phyloP scores from a whole-genome alignment of 2,797 vertebrate genomes.

The Halcyon badia region DNA sequence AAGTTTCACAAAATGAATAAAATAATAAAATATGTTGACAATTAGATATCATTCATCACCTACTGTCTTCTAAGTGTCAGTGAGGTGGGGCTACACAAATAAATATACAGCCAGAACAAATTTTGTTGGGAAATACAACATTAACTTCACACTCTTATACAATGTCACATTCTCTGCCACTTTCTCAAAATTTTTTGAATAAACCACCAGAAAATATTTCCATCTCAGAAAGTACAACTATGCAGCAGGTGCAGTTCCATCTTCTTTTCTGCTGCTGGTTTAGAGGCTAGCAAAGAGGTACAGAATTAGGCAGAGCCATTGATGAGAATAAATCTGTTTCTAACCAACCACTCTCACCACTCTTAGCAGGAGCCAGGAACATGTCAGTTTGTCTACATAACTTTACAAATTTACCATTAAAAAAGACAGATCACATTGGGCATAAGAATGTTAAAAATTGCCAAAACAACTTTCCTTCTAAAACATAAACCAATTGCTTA shows the following conservation, averaged over 20 bases:
- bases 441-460: neutral
- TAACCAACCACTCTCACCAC: neutral
- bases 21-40: neutral
- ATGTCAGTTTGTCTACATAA: neutral
- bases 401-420: neutral
- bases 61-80: neutral
- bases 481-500: neutral
- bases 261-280: neutral
- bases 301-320: neutral
- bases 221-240: neutral
- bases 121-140: neutral
- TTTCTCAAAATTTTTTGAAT: neutral
- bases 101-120: neutral
- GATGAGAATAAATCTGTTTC: neutral
- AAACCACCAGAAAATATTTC: neutral
- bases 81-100: neutral
- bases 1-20: neutral
- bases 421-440: neutral
- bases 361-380: neutral
- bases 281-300: neutral
- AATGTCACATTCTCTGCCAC: neutral
- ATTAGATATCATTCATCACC: neutral
- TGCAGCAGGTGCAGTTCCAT: too few species aligned
- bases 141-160: neutral
- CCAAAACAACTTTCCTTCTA: neutral